A percentile compares a stretch with the other conserved stretches of the same genome.
These are phyloP conservation scores for Coelopa pilipes DNA, from an alignment of 2,888 invertebrate genomes.

Conservation along the genomic window DNA sequence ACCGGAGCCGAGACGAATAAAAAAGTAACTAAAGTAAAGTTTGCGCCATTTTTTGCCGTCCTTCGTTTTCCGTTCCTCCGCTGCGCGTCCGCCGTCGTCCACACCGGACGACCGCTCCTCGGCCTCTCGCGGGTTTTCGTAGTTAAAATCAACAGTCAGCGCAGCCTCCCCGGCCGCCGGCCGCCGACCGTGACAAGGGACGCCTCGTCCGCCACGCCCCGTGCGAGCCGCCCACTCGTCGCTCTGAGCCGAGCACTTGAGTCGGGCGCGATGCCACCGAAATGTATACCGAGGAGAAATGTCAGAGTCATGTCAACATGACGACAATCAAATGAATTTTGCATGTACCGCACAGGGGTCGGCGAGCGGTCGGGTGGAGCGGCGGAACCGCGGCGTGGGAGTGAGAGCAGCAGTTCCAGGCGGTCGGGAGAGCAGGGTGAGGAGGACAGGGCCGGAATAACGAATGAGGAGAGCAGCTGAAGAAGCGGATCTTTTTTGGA, in stretches of 20 bases:
- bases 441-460: no score
- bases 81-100: no score
- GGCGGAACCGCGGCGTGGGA: no score
- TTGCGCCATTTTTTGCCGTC: slow-evolving; percentile 4
- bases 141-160: slow-evolving; percentile 23
- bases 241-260: slow-evolving; percentile 5
- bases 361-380: neutral
- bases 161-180: neutral
- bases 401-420: no score
- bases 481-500: no score
- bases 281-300: slow-evolving; percentile 32
- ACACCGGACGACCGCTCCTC: neutral
- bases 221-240: neutral
- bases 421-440: no score
- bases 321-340: slow-evolving; percentile 35
- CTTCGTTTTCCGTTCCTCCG: neutral
- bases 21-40: slow-evolving; percentile 12
- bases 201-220: neutral
- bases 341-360: slow-evolving; percentile 3
- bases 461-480: no score
- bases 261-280: slow-evolving; percentile 24
- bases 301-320: slow-evolving; percentile 34
- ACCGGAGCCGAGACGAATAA: neutral
- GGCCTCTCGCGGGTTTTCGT: neutral
- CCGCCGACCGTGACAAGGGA: neutral